phyloP scores from a whole-genome alignment of 2,113 vertebrate genomes.

The Spilogale gracilis region DNA sequence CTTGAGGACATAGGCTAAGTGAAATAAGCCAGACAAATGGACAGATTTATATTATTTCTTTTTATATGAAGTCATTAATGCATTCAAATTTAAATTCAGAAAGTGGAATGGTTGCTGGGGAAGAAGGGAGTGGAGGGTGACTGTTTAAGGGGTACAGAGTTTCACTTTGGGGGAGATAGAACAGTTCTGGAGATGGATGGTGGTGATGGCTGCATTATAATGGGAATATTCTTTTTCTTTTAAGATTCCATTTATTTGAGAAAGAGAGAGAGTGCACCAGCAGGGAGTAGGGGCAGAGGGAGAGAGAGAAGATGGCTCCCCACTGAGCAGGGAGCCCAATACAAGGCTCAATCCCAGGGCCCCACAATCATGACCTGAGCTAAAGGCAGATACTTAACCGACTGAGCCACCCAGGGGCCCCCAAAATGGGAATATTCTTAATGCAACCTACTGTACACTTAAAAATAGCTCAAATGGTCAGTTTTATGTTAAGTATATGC shows the following conservation, averaged over 20 bases:
- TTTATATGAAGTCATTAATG: background rate
- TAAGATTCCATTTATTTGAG: background rate
- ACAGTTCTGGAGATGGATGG: background rate
- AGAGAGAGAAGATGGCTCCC: background rate
- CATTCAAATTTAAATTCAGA: background rate
- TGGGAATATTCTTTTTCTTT: background rate
- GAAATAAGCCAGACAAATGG: background rate
- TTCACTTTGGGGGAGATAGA: background rate
- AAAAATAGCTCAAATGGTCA: background rate
- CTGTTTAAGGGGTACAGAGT: background rate
- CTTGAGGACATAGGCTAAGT: background rate
- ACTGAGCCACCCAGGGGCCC: background rate
- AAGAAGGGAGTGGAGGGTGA: accelerated
- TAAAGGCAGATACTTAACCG: background rate
- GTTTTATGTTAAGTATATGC: background rate
- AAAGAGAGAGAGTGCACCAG: background rate
- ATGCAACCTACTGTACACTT: background rate
- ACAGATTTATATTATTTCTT: background rate
- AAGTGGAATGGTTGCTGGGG: background rate
- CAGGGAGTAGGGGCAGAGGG: background rate
- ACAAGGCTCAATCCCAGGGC: background rate
- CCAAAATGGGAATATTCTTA: background rate
- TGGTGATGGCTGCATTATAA: background rate
- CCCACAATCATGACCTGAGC: background rate
- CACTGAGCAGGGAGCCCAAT: no score